Percentiles rank a stretch among this genome's conserved stretches.
phyloP scores from a whole-genome alignment of 64 coral and sea anemone species.

The Acropora tenuis region DNA sequence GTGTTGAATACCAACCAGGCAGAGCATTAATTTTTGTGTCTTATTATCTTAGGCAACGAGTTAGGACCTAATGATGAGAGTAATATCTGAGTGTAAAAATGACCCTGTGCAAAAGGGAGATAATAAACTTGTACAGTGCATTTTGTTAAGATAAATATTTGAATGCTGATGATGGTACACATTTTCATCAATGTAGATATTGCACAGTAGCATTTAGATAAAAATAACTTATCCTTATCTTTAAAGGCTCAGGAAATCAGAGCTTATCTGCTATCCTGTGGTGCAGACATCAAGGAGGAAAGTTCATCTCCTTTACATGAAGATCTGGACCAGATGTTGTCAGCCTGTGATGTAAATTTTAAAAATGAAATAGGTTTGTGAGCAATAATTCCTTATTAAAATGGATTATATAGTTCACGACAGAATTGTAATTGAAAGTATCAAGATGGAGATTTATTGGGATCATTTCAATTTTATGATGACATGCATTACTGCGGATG shows the following conservation, averaged over 20 bases:
- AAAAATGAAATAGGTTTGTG: constrained; percentile 75
- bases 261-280: constrained; percentile 68
- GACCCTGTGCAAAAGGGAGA: too few species aligned
- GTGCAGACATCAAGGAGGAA: constrained; percentile 85
- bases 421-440: background rate
- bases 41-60: too few species aligned
- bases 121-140: too few species aligned
- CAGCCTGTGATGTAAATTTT: constrained; percentile 76
- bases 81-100: too few species aligned
- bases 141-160: too few species aligned
- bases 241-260: constrained; percentile 82
- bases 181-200: background rate
- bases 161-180: background rate
- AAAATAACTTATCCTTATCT: background rate
- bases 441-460: background rate
- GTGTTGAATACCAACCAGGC: too few species aligned
- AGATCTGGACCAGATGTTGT: constrained; percentile 77
- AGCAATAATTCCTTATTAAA: too few species aligned
- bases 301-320: constrained; percentile 69
- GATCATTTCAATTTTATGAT: background rate
- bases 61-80: too few species aligned
- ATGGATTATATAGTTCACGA: too few species aligned
- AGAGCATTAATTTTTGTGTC: too few species aligned
- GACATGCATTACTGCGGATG: background rate
- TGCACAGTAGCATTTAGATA: too few species aligned